These are phyloP conservation scores for Mesocentrotus franciscanus DNA, from an alignment of 53 echinoderm and acorn worm genomes.

Conservation along the genomic window DNA sequence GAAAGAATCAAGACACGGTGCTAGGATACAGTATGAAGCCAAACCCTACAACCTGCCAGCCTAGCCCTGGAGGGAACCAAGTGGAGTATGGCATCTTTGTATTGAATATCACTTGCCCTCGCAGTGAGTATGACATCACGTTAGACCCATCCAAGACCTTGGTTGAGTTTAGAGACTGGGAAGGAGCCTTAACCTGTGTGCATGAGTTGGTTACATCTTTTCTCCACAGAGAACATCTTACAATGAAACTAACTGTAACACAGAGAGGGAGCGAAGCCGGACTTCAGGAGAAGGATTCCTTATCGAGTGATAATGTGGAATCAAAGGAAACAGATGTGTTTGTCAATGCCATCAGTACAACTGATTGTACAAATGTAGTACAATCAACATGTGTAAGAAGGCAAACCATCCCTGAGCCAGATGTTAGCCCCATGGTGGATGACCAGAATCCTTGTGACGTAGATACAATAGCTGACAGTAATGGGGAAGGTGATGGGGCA, in stretches of 20 bases:
- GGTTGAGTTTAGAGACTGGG: conserved; percentile 96
- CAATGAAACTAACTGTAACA: conserved; percentile 64
- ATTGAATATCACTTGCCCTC: conserved; percentile 81
- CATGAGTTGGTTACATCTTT: conserved; percentile 77
- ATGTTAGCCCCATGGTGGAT: background rate
- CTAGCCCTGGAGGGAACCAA: conserved; percentile 76
- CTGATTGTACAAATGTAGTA: conserved; percentile 80
- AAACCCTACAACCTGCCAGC: conserved; percentile 30
- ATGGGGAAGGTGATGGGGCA: background rate
- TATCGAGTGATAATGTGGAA: background rate
- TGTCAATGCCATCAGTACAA: conserved; percentile 72
- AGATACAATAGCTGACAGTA: background rate
- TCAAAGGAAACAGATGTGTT: background rate
- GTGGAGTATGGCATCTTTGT: conserved; percentile 85
- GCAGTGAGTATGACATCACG: conserved; percentile 86
- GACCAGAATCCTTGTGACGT: background rate
- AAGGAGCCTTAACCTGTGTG: conserved; percentile 72
- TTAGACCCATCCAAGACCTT: conserved; percentile 87
- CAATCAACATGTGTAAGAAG: conserved; percentile 85
- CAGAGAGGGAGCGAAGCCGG: background rate
- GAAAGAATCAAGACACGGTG: background rate
- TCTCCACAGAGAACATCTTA: conserved; percentile 80
- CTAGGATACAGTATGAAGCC: background rate
- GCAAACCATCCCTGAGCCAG: conserved; percentile 3
- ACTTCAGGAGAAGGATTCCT: background rate